phyloP scores from a whole-genome alignment of 2,888 invertebrate species.

The Himalopsyche japonica region DNA sequence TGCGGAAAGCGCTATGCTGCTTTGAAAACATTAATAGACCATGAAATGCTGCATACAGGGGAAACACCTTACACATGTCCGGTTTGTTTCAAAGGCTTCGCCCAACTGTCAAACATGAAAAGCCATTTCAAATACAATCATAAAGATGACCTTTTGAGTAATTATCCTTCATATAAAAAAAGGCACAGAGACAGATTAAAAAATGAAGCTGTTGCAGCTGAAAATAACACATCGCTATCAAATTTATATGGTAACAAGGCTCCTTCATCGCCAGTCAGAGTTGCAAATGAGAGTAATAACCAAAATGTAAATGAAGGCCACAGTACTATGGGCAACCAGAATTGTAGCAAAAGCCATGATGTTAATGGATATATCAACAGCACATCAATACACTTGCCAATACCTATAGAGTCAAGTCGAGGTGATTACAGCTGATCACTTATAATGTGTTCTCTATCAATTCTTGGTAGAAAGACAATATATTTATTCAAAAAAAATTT shows the following conservation, averaged over 20 bases:
- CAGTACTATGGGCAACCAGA: neutral
- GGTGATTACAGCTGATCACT: neutral
- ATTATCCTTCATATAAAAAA: conserved; percentile 29
- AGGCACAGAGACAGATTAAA: conserved; percentile 7
- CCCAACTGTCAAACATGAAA: conserved; percentile 56
- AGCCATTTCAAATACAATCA: conserved; percentile 46
- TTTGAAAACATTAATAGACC: conserved; percentile 7
- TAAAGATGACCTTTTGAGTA: conserved; percentile 19
- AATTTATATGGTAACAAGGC: neutral
- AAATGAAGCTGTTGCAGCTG: neutral
- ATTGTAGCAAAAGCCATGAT: neutral
- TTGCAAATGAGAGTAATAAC: neutral
- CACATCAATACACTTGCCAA: neutral
- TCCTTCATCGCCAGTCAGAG: neutral
- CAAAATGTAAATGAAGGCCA: neutral
- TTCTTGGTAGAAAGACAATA: no score
- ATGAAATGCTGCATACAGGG: conserved; percentile 53
- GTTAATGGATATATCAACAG: neutral
- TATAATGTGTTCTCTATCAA: no score
- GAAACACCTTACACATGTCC: conserved; percentile 57
- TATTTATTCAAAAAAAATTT: no score
- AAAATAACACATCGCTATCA: neutral
- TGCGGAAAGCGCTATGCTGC: conserved; percentile 19
- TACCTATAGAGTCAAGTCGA: neutral
- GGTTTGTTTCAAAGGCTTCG: conserved; percentile 55